Evolutionary conservation across 2,888 invertebrate species (phyloP), one percentile per base, ranked within the genome.

Genomic region (Panzeria rudis): DNA sequence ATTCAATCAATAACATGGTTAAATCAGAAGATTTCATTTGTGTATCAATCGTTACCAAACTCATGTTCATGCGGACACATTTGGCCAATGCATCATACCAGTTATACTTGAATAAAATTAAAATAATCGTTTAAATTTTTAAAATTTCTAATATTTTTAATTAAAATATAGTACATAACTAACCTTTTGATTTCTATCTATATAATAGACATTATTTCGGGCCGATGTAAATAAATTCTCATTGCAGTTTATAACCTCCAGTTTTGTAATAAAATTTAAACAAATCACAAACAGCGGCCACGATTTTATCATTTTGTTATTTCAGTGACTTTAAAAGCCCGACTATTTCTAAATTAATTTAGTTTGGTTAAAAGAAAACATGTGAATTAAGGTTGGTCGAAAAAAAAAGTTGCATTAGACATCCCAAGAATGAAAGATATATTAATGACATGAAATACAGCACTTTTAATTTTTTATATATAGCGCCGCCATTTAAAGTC

Each of bases 11-110:
- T n/a, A 56, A 7, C 1, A 0, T 29, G 2, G 56, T 29, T 2
- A 56, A 15, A 56, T 56, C 56, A 13, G n/a, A 2, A n/a, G 56
- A 56, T 56, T 56, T 56, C 2, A 6, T n/a, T 29, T 56, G 3
- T 2, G 56, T 15, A n/a, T 56, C 29, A 7, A 56, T 56, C 56
- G 25, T 29, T n/a, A 56, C 56, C n/a, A 56, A 29, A 56, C n/a
- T 56, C 56, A 56, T 56, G 29, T 56, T 56, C 56, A 56, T 56
- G 56, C 56, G 15, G 29, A 2, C 29, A 56, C 56, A 56, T 29
- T 56, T 25, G 8, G 4, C 29, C 56, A 56, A 29, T 3, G 29
- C 56, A 2, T n/a, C 56, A 29, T 56, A 56, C 56, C 56, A 56
- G 29, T 25, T 56, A 3, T 7, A 56, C 56, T 56, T 15, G 7